phyloP scores from a whole-genome alignment of 2,113 vertebrate genomes.

The Oncorhynchus mykiss region DNA sequence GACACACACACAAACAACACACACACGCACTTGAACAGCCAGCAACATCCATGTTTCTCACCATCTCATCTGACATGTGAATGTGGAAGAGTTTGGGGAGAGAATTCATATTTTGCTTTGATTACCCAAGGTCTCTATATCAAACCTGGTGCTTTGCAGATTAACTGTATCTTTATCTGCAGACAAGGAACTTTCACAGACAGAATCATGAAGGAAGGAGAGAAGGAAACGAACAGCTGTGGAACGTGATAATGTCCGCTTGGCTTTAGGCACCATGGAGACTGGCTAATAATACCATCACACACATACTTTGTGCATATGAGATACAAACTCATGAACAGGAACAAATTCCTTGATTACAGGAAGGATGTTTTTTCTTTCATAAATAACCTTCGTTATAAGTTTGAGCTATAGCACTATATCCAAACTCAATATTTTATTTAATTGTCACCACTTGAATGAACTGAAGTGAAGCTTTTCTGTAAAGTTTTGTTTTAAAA shows the following conservation, averaged over 20 bases:
- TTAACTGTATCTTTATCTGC: background rate
- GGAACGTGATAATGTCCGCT: background rate
- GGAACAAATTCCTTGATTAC: slow-evolving; percentile 63
- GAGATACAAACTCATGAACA: slow-evolving; percentile 9
- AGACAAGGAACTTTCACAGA: slow-evolving; percentile 11
- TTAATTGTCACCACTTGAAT: slow-evolving; percentile 62
- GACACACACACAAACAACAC: background rate
- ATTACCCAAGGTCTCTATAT: no score
- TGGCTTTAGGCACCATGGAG: slow-evolving; percentile 8
- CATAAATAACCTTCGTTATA: slow-evolving; percentile 10
- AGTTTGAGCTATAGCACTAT: slow-evolving; percentile 50
- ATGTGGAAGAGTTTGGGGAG: slow-evolving; percentile 40
- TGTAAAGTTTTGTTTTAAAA: slow-evolving; percentile 48
- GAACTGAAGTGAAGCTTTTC: slow-evolving; percentile 60
- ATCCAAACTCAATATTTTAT: slow-evolving; percentile 30
- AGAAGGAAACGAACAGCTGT: slow-evolving; percentile 24
- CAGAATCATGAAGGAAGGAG: slow-evolving; percentile 22
- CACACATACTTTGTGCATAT: slow-evolving; percentile 21
- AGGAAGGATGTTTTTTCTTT: slow-evolving; percentile 60
- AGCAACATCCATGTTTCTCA: slow-evolving; percentile 4
- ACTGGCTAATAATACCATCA: slow-evolving; percentile 29
- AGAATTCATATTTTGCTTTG: background rate
- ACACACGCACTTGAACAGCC: slow-evolving; percentile 1
- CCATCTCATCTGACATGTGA: slow-evolving; percentile 27
- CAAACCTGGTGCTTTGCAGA: slow-evolving; percentile 3